Evolutionary conservation across 2,797 vertebrate species (phyloP).

Genomic region (Benthosema pterotum): DNA sequence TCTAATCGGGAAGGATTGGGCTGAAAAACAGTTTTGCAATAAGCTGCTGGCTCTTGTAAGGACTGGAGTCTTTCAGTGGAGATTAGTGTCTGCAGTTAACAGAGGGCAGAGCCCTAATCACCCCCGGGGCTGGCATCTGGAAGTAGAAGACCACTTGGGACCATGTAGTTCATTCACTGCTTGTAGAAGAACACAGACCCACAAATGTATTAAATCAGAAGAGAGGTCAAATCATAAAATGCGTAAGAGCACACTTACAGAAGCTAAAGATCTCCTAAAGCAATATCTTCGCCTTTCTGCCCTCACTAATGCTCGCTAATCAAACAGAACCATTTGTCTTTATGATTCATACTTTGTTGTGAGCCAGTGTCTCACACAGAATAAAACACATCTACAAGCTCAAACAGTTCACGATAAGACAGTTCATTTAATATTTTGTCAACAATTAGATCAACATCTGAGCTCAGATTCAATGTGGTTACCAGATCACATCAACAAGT

Average conservation of each 20-base stretch:
- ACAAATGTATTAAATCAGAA: conserved; percentile 6
- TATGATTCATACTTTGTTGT: too few relatives aligned
- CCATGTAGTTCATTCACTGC: too few relatives aligned
- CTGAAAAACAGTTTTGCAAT: conserved; percentile 59
- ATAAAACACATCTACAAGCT: too few relatives aligned
- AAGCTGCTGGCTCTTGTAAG: conserved; percentile 43
- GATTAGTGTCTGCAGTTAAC: conserved; percentile 66
- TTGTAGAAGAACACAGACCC: conserved; percentile 2
- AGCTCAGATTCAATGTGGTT: too few relatives aligned
- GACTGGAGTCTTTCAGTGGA: conserved; percentile 59
- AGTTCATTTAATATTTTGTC: too few relatives aligned
- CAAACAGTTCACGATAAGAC: too few relatives aligned
- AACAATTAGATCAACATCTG: too few relatives aligned
- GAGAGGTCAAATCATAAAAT: neutral
- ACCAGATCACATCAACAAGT: too few relatives aligned
- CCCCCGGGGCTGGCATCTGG: conserved; percentile 32
- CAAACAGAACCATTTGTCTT: too few relatives aligned
- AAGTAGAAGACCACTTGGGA: conserved; percentile 7
- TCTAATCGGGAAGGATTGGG: conserved; percentile 36
- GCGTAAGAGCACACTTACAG: neutral
- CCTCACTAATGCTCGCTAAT: too few relatives aligned
- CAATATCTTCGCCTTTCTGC: too few relatives aligned
- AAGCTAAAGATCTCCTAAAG: neutral
- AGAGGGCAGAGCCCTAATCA: conserved; percentile 36
- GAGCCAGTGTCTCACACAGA: too few relatives aligned